Evolutionary conservation across 2,797 vertebrate genomes (phyloP).

Genomic region (Loris lydekkerianus): DNA sequence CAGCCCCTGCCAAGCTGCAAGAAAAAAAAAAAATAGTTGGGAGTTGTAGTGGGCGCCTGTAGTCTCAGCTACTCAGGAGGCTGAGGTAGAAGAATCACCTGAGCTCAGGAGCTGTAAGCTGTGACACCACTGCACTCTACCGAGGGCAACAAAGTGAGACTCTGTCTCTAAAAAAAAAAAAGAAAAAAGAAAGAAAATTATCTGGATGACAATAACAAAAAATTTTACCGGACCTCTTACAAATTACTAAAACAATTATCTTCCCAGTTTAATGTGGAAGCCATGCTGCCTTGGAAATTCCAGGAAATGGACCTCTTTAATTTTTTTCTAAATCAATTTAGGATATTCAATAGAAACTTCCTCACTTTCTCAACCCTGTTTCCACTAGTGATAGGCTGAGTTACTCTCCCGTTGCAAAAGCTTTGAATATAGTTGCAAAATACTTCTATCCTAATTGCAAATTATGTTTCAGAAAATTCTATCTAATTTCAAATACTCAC

Average conservation of each 20-base stretch:
- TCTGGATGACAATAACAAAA: neutral
- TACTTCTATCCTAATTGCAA: neutral
- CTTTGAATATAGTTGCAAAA: neutral
- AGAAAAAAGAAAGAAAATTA: neutral
- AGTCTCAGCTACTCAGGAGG: too few relatives aligned
- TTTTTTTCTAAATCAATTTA: neutral
- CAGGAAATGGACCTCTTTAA: neutral
- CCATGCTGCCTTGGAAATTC: neutral
- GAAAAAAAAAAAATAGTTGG: too few relatives aligned
- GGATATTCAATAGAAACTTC: neutral
- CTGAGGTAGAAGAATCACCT: too few relatives aligned
- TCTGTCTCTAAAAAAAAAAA: too few relatives aligned
- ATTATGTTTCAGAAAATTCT: neutral
- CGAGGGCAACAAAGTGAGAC: too few relatives aligned
- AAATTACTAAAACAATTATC: neutral
- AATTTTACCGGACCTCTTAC: neutral
- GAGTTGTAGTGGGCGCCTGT: too few relatives aligned
- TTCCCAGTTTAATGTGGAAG: conserved; percentile 21
- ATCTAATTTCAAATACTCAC: neutral
- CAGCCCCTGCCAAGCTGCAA: too few relatives aligned
- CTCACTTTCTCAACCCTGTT: neutral
- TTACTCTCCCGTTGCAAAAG: neutral
- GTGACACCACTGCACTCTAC: too few relatives aligned
- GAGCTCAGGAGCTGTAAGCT: too few relatives aligned
- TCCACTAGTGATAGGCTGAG: neutral